Conservation (phyloP, 2,113 vertebrate genomes). For the Epinephelus lanceolatus region DNA sequence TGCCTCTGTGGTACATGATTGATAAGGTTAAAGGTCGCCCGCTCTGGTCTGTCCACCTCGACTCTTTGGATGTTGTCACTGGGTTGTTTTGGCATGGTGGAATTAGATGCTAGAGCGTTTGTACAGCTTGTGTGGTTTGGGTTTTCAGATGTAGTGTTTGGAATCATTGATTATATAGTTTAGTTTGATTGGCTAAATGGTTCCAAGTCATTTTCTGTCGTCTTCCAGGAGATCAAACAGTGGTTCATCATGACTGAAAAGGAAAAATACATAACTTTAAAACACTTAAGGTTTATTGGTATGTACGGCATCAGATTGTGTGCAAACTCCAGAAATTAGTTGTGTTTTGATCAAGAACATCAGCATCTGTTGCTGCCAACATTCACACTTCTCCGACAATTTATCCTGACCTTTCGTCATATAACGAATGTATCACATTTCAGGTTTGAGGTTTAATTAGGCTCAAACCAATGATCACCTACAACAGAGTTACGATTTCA, state of each 20-base stretch:
- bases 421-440: background rate
- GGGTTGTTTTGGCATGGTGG: background rate
- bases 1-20: slow-evolving; percentile 69
- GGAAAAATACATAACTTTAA: background rate
- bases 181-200: slow-evolving; percentile 4
- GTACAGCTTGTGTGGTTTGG: background rate
- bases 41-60: slow-evolving; percentile 21
- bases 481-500: background rate
- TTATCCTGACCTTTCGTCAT: background rate
- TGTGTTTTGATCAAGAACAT: background rate
- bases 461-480: background rate
- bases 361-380: background rate
- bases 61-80: slow-evolving; percentile 27
- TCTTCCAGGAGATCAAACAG: slow-evolving; percentile 1
- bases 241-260: background rate
- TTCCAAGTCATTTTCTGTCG: background rate
- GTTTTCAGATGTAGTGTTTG: background rate
- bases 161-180: slow-evolving; percentile 10
- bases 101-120: background rate
- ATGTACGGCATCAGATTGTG: background rate
- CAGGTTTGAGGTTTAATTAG: background rate
- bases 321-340: background rate
- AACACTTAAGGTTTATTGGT: background rate
- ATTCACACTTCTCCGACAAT: background rate
- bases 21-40: slow-evolving; percentile 71